Percentiles rank a stretch among this genome's conserved stretches.
Evolutionary conservation across 2,888 invertebrate species (phyloP).

Genomic region (Alsophila aescularia): DNA sequence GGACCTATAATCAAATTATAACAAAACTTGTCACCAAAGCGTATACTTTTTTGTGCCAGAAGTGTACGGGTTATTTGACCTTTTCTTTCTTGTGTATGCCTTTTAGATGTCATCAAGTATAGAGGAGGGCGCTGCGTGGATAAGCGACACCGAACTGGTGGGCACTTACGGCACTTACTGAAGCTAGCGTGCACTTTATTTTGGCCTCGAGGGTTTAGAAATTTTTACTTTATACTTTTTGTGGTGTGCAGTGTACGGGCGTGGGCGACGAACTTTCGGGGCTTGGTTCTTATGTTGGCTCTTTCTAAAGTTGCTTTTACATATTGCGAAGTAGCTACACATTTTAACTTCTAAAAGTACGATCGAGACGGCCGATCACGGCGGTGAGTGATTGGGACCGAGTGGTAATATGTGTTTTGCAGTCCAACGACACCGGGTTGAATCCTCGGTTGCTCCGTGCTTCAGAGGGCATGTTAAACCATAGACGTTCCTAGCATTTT

Average conservation of each 20-base stretch:
- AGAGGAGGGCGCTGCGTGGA: conserved; percentile 76
- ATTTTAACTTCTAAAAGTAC: too few species aligned
- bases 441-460: too few species aligned
- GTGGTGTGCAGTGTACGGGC: conserved; percentile 26
- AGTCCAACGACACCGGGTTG: too few species aligned
- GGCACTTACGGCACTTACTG: conserved; percentile 68
- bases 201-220: conserved; percentile 49
- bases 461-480: too few species aligned
- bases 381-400: too few species aligned
- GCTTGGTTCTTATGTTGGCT: conserved; percentile 4
- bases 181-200: conserved; percentile 50
- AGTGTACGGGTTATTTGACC: conserved; percentile 3
- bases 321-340: too few species aligned
- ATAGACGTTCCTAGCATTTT: too few species aligned
- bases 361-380: too few species aligned
- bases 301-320: too few species aligned
- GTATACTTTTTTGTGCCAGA: not conserved
- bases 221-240: conserved; percentile 36
- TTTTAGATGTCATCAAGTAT: conserved; percentile 77
- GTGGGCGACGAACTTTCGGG: conserved; percentile 4
- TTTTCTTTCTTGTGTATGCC: conserved; percentile 27
- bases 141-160: conserved; percentile 81
- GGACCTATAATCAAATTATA: not conserved
- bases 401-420: too few species aligned
- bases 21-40: not conserved